Percentiles rank a stretch among this genome's conserved stretches.
These are phyloP conservation scores for Drusus annulatus DNA, from an alignment of 1,140 invertebrate species.

Conservation along the genomic window DNA sequence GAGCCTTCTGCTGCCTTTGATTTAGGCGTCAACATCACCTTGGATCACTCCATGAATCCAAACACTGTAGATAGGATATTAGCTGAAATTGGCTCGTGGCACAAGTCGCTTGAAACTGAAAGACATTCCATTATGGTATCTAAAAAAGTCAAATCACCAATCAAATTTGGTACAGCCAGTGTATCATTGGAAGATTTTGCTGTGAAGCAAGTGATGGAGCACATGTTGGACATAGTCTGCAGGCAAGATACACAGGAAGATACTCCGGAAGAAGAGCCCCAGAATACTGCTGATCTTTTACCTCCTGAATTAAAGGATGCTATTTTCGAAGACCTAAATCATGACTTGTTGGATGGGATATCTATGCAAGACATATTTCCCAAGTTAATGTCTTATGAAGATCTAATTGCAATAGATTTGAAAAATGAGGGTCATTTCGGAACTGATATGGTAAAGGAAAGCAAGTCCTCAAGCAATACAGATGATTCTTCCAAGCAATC, in stretches of 20 bases:
- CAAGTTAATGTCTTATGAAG: constrained; percentile 76
- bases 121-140: constrained; percentile 62
- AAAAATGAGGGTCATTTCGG: constrained; percentile 74
- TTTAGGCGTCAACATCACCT: constrained; percentile 82
- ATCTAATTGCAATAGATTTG: constrained; percentile 72
- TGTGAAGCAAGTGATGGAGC: constrained; percentile 75
- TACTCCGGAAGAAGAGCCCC: constrained; percentile 77
- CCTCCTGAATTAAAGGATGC: constrained; percentile 87
- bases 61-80: constrained; percentile 74
- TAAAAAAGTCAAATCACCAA: constrained; percentile 69
- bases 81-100: constrained; percentile 77
- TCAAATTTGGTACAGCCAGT: constrained; percentile 66
- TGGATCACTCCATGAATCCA: constrained; percentile 80
- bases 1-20: constrained; percentile 74
- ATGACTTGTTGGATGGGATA: constrained; percentile 85
- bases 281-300: constrained; percentile 82
- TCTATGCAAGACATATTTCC: constrained; percentile 86
- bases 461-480: constrained; percentile 63
- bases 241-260: constrained; percentile 77
- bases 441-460: constrained; percentile 67
- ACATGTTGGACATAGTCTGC: constrained; percentile 75
- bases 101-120: constrained; percentile 69
- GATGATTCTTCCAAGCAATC: constrained; percentile 62
- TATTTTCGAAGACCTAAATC: constrained; percentile 86
- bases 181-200: constrained; percentile 69